Percentiles rank a stretch among this genome's conserved stretches.
These are phyloP conservation scores for Gadopsis bispinosus DNA, from an alignment of 2,797 vertebrate genomes.

Conservation along the genomic window DNA sequence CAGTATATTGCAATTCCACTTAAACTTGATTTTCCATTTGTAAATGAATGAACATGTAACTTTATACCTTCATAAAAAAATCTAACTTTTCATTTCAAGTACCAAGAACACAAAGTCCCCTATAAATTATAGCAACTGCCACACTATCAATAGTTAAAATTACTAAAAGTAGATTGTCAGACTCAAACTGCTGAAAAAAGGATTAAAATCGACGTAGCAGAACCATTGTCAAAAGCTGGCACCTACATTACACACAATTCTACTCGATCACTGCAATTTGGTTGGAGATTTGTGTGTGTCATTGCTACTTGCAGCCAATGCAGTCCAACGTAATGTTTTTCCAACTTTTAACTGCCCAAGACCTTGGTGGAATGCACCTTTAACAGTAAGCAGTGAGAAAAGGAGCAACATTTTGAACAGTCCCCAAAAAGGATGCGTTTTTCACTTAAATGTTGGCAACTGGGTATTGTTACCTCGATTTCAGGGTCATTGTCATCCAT, in stretches of 20 bases:
- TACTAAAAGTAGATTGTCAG: neutral
- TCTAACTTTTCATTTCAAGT: neutral
- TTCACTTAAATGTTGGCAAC: slow-evolving; percentile 19
- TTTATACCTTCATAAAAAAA: neutral
- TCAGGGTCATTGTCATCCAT: slow-evolving; percentile 41
- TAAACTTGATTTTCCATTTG: neutral
- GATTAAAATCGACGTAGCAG: neutral
- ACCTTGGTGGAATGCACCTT: neutral
- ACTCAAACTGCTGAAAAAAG: neutral
- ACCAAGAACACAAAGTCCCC: neutral
- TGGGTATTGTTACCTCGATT: slow-evolving; percentile 38
- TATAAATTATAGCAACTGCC: neutral
- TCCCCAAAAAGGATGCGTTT: slow-evolving; percentile 13
- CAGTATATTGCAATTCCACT: neutral
- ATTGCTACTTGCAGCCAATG: too few species aligned
- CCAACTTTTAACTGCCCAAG: too few species aligned
- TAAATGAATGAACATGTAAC: neutral
- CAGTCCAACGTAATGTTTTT: too few species aligned
- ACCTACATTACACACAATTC: neutral
- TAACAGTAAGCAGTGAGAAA: slow-evolving; percentile 7
- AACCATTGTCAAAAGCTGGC: neutral
- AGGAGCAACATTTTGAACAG: neutral
- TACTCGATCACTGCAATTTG: neutral
- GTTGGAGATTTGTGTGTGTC: too few species aligned
- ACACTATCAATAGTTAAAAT: neutral